Percentiles rank a stretch among this genome's conserved stretches.
These are phyloP conservation scores for Nephrotoma appendiculata DNA, from an alignment of 2,888 invertebrate species.

Conservation along the genomic window DNA sequence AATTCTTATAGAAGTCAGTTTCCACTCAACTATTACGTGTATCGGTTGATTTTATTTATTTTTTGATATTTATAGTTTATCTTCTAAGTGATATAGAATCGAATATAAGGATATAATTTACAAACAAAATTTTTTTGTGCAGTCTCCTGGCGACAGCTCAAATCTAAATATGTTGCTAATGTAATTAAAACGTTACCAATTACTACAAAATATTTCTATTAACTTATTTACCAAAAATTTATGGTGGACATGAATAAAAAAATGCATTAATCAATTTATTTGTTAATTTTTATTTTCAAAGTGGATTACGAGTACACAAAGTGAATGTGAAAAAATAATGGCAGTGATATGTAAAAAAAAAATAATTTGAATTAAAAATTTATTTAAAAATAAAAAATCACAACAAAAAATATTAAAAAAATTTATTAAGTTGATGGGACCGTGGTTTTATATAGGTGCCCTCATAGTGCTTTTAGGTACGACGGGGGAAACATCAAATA, in stretches of 20 bases:
- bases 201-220: background rate
- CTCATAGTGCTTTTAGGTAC: constrained; percentile 33
- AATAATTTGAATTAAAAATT: background rate
- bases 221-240: background rate
- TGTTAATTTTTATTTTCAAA: background rate
- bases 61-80: background rate
- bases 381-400: background rate
- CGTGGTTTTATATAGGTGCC: constrained; percentile 32
- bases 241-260: background rate
- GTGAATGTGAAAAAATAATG: background rate
- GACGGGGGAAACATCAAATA: constrained; percentile 26
- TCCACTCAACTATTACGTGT: background rate
- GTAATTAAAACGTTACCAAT: too few relatives aligned
- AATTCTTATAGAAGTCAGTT: background rate
- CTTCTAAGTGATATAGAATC: background rate
- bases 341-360: background rate
- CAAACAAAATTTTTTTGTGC: background rate
- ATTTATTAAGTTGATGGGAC: constrained; percentile 31
- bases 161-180: too few relatives aligned
- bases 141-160: background rate
- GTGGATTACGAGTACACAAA: background rate
- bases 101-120: too few relatives aligned
- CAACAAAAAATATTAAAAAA: background rate
- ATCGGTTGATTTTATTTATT: background rate
- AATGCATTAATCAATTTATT: background rate